Evolutionary conservation across 2,888 invertebrate genomes (phyloP).

Genomic region (Drosophila nr. medialis): DNA sequence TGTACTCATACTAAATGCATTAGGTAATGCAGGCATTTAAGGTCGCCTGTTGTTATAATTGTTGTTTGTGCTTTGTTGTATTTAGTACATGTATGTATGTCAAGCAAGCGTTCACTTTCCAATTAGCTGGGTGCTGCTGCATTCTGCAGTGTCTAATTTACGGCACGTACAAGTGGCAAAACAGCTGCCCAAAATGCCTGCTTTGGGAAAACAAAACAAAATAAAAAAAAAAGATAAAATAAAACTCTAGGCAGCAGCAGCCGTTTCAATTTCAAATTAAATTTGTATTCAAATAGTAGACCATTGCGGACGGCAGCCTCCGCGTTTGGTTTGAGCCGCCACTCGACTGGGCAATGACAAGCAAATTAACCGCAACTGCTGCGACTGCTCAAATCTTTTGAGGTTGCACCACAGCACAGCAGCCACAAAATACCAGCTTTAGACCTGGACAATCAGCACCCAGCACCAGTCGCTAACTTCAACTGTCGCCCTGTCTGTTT

Average conservation of each 20-base stretch:
- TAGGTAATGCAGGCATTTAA: slow-evolving; percentile 36
- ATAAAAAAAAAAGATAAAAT: background rate
- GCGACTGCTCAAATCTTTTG: slow-evolving; percentile 46
- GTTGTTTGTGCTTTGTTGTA: background rate
- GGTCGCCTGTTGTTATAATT: slow-evolving; percentile 13
- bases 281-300: slow-evolving; percentile 77
- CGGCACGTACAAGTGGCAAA: slow-evolving; percentile 73
- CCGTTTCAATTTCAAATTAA: slow-evolving; percentile 76
- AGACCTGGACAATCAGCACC: slow-evolving; percentile 61
- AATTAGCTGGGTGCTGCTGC: slow-evolving; percentile 54
- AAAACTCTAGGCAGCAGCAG: slow-evolving; percentile 38
- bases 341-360: slow-evolving; percentile 79
- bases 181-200: slow-evolving; percentile 67
- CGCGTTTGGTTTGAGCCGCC: slow-evolving; percentile 47
- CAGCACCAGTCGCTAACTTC: slow-evolving; percentile 21
- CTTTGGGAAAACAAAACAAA: slow-evolving; percentile 38
- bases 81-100: slow-evolving; percentile 7
- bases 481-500: slow-evolving; percentile 50
- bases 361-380: slow-evolving; percentile 79
- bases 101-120: slow-evolving; percentile 61
- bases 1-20: slow-evolving; percentile 23
- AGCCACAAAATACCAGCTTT: slow-evolving; percentile 25
- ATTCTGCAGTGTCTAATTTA: slow-evolving; percentile 64
- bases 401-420: slow-evolving; percentile 66
- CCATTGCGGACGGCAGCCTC: slow-evolving; percentile 31